Base-by-base conservation (phyloP, 1,140 invertebrate genomes). In the Hesperophylax magnus region DNA sequence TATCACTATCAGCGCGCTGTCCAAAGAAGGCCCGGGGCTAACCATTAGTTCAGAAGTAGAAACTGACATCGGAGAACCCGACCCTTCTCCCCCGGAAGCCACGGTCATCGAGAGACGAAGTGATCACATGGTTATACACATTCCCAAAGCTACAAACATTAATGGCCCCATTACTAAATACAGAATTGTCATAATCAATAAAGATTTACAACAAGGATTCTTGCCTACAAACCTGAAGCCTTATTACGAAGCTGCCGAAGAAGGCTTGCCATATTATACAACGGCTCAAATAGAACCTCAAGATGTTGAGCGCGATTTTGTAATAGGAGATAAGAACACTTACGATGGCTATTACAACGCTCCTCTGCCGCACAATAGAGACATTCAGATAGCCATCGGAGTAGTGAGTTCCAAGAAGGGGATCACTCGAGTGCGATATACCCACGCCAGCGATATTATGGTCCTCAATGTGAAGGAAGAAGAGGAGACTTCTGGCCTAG, bases 271-370 rank as follows among this genome's bases (percentile, higher is more conserved):
- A 17, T 97, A 95, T 86, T 97, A 97, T 84, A 93, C 97, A 39
- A 92, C 96, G 20, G 96, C 93, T 1, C 93, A 96, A 87, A 89
- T 97, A 77, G 90, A 91, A 63, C 91, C 90, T 84, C 85, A 92
- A 81, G 90, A 88, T 87, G 93, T 89, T 79, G 90, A 89, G 79
- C 85, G 89, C 85, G 89, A 91, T 24, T 98, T 98, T 89, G 89
- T 92, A 6, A 92, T 98, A 61, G 96, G 97, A 15, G 94, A 97
- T 89, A 92, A 92, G 22, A 90, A 89, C 72, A 92, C 89, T 7
- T 96, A 96, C 86, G 94, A 94, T 80, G 92, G 92, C 0, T 97
- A 93, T 86, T 93, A 92, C 77, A 98, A 98, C 90, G 93, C 93
- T 14, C 96, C 95, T 1, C 86, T 98, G 22, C 89, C 93, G 58